Conservation (phyloP, 2,797 vertebrate species). For the Onychomys arenicola region DNA sequence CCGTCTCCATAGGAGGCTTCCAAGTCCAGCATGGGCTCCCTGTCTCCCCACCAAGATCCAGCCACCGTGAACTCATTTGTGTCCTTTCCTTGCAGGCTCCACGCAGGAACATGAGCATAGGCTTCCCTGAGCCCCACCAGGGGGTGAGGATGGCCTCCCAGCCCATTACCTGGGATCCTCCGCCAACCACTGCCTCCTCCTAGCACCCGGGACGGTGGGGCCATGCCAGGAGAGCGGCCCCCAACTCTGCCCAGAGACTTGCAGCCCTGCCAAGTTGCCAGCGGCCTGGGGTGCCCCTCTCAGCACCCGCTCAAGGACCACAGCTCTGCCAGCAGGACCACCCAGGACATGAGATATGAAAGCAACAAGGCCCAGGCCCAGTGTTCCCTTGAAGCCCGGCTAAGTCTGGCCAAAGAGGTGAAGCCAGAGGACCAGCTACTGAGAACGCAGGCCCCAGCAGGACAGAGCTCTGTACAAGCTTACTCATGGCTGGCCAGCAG, state of each 20-base stretch:
- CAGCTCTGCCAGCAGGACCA: slow-evolving; percentile 65
- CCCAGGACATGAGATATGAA: slow-evolving; percentile 73
- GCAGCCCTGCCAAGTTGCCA: slow-evolving; percentile 91
- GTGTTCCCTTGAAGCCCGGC: slow-evolving; percentile 92
- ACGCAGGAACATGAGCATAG: slow-evolving; percentile 77
- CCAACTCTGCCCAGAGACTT: slow-evolving; percentile 94
- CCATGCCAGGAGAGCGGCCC: slow-evolving; percentile 88
- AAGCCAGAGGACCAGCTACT: slow-evolving; percentile 93
- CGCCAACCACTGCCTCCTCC: background rate
- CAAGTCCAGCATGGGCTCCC: background rate
- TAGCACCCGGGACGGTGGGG: slow-evolving; percentile 78
- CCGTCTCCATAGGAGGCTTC: fast-evolving
- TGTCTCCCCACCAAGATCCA: background rate
- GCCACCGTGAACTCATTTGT: background rate
- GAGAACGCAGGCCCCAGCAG: slow-evolving; percentile 89
- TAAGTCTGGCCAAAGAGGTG: slow-evolving; percentile 93
- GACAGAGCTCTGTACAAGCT: slow-evolving; percentile 90
- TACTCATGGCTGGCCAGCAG: slow-evolving; percentile 90
- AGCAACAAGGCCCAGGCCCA: slow-evolving; percentile 87
- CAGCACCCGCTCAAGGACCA: slow-evolving; percentile 91
- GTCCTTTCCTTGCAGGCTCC: slow-evolving; percentile 78
- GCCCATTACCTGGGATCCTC: background rate
- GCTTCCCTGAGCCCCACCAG: background rate
- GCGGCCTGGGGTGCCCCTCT: slow-evolving; percentile 89
- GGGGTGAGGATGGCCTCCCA: slow-evolving; percentile 34